Evolutionary conservation across 2,113 vertebrate genomes (phyloP).

Genomic region (Lamprotornis superbus): DNA sequence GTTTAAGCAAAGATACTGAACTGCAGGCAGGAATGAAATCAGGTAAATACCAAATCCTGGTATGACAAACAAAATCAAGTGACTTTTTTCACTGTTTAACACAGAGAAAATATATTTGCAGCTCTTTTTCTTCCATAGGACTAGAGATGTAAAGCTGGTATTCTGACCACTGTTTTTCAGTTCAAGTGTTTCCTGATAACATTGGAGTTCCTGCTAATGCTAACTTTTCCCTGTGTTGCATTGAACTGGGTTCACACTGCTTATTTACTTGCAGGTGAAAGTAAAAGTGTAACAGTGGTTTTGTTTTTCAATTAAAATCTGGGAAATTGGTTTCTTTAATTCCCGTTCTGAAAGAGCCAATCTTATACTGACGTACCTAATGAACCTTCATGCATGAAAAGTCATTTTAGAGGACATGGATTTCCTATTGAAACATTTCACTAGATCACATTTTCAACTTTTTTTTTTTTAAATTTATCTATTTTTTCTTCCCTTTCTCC

Average conservation of each 20-base stretch:
- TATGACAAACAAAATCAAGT: not conserved
- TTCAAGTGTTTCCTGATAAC: not conserved
- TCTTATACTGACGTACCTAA: not conserved
- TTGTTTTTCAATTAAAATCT: not conserved
- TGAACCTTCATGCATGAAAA: not conserved
- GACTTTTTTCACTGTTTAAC: not conserved
- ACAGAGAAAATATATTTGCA: not conserved
- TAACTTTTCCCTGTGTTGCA: not conserved
- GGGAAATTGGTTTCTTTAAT: not conserved
- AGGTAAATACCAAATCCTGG: not conserved
- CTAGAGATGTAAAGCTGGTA: not conserved
- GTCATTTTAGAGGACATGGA: not conserved
- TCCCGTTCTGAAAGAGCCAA: not conserved
- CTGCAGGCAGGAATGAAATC: not conserved
- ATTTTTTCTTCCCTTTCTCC: not conserved
- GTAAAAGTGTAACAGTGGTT: not conserved
- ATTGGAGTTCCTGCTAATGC: not conserved
- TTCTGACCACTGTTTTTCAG: not conserved
- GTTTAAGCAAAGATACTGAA: not conserved
- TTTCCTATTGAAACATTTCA: not conserved
- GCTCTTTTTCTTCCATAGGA: not conserved
- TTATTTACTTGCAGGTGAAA: not conserved
- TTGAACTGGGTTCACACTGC: not conserved
- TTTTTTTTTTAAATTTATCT: not conserved
- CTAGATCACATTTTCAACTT: not conserved